A percentile compares a stretch with the other conserved stretches of the same genome.
phyloP scores from a whole-genome alignment of 2,113 vertebrate species.

The Chloebia gouldiae region DNA sequence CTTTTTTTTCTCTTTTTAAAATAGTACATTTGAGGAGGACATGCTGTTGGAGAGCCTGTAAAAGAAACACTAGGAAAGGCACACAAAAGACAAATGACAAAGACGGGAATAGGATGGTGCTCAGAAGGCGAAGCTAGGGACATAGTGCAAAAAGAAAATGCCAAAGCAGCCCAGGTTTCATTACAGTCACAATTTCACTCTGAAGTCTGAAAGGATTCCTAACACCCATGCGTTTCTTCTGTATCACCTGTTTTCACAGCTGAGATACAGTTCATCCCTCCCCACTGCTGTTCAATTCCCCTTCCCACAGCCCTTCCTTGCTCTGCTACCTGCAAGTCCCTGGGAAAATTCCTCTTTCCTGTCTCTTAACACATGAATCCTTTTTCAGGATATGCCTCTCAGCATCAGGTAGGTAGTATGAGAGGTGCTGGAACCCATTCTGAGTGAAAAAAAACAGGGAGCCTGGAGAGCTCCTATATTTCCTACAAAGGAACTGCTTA shows the following conservation, averaged over 20 bases:
- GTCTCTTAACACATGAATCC: background rate
- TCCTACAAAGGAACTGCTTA: background rate
- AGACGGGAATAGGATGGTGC: background rate
- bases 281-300: background rate
- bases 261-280: background rate
- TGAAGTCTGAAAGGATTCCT: background rate
- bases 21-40: background rate
- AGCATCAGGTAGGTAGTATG: background rate
- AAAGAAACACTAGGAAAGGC: background rate
- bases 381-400: background rate
- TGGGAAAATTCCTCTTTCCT: background rate
- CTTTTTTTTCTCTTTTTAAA: background rate
- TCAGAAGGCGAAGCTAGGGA: background rate
- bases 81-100: background rate
- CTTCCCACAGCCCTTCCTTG: background rate
- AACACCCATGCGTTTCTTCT: background rate
- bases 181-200: background rate
- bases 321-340: background rate
- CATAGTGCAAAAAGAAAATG: background rate
- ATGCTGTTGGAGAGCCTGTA: background rate
- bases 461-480: rapidly evolving
- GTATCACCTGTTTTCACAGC: background rate
- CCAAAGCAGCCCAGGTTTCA: background rate
- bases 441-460: background rate
- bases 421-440: background rate